These are phyloP conservation scores for Halyomorpha halys DNA, from an alignment of 1,140 invertebrate species.

Conservation along the genomic window DNA sequence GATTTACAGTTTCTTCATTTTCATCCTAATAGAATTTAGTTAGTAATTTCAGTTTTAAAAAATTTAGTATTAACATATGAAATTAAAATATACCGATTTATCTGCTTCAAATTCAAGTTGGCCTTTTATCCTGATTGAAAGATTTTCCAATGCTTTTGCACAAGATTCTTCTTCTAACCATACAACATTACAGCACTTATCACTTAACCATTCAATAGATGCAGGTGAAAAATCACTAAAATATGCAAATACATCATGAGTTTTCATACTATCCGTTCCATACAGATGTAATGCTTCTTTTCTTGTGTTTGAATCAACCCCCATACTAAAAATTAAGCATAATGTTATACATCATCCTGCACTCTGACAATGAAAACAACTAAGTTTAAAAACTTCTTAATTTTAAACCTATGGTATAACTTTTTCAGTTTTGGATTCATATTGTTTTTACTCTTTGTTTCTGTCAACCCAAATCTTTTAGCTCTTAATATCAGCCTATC, in stretches of 20 bases:
- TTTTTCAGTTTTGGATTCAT: constrained; percentile 6
- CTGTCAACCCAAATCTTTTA: constrained; percentile 10
- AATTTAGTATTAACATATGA: background rate
- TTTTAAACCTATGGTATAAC: constrained; percentile 8
- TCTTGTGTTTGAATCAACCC: constrained; percentile 47
- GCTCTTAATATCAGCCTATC: constrained; percentile 13
- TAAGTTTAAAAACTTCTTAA: background rate
- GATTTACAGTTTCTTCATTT: constrained; percentile 35
- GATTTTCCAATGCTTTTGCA: constrained; percentile 48
- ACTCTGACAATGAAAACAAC: background rate
- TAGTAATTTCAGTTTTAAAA: background rate
- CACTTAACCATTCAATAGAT: constrained; percentile 70
- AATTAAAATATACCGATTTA: constrained; percentile 22
- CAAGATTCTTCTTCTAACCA: constrained; percentile 60
- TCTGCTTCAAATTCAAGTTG: constrained; percentile 7
- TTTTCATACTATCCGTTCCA: constrained; percentile 62
- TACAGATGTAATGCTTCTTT: constrained; percentile 62
- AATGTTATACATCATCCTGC: background rate
- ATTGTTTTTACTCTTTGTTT: background rate
- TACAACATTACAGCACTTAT: constrained; percentile 66
- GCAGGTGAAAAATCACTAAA: constrained; percentile 61
- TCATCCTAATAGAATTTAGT: background rate
- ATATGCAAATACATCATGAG: constrained; percentile 67
- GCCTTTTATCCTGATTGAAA: constrained; percentile 29
- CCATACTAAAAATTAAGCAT: constrained; percentile 22